Conservation (phyloP, 2,113 vertebrate species). For the Hydrochoerus hydrochaeris region DNA sequence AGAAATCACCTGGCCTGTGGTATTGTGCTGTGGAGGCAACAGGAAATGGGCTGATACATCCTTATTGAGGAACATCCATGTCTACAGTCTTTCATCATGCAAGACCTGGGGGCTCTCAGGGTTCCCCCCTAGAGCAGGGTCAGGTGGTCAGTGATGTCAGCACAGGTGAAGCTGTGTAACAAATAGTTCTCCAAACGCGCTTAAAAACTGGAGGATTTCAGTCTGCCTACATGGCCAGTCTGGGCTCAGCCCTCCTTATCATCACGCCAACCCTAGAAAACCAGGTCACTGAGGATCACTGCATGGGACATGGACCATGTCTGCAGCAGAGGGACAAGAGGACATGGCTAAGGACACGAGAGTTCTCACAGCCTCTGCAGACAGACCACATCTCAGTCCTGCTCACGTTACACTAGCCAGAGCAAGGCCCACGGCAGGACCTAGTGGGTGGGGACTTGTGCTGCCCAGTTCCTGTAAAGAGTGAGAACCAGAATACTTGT, state of each 20-base stretch:
- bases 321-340: background rate
- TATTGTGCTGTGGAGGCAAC: background rate
- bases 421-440: background rate
- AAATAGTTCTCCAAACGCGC: background rate
- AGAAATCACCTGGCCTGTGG: background rate
- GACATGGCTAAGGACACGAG: background rate
- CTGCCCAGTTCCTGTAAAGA: background rate
- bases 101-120: background rate
- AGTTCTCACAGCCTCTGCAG: no score
- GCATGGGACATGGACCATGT: accelerated
- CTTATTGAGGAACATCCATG: background rate
- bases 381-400: background rate
- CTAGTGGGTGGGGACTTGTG: accelerated
- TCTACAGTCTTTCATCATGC: background rate
- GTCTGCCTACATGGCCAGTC: background rate
- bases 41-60: background rate
- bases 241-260: background rate
- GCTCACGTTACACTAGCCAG: background rate
- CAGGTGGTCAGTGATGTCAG: background rate
- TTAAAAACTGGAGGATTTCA: background rate
- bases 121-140: background rate
- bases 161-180: background rate
- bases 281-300: background rate
- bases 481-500: no score
- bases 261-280: background rate